Base-by-base conservation (phyloP, 2,113 vertebrate species). In the Salvator merianae region DNA sequence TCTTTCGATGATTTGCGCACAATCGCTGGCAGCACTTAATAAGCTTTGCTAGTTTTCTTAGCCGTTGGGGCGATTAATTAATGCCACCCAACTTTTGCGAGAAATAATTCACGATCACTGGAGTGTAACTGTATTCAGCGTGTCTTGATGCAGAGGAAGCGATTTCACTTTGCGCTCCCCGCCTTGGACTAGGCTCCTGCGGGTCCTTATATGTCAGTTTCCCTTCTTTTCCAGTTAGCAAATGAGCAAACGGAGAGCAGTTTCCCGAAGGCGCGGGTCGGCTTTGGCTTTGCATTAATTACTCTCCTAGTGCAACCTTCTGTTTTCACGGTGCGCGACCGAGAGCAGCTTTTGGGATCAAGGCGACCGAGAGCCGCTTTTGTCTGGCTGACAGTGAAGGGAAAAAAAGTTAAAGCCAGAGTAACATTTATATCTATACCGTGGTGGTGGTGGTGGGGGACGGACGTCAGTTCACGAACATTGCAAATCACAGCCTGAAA, bases 131-230 rank as follows among this genome's bases (percentile, higher is more conserved):
- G 2, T 0, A 55, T 80, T 84, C 16, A 66, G 2, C 32, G 80
- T 74, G 86, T 38, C n/a, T 81, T 72, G 85, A 53, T 83, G 71
- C 20, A 81, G 82, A 81, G 82, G 77, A 69, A 77, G 5, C 32
- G 47, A 28, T 69, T 40, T 43, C 36, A 1, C 63, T 7, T 12
- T 18, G 16, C 53, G 53, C 55, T 1, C 20, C 1, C 43, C 0
- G 24, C 40, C 50, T n/a, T 14, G 53, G 63, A 7, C 53, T 36
- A 28, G 43, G 53, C 53, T 70, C 4, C 55, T 20, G 77, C 79
- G 69, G 87, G 70, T 86, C 83, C 83, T n/a, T 68, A 66, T 20
- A 88, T 81, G 81, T 89, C 55, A 71, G 79, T 83, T 87, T 70
- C 83, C 87, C 47, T 40, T 4, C 7, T 8, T 79, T 86, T 36